Conservation (phyloP, 2,888 invertebrate genomes). For the Clanis bilineata region DNA sequence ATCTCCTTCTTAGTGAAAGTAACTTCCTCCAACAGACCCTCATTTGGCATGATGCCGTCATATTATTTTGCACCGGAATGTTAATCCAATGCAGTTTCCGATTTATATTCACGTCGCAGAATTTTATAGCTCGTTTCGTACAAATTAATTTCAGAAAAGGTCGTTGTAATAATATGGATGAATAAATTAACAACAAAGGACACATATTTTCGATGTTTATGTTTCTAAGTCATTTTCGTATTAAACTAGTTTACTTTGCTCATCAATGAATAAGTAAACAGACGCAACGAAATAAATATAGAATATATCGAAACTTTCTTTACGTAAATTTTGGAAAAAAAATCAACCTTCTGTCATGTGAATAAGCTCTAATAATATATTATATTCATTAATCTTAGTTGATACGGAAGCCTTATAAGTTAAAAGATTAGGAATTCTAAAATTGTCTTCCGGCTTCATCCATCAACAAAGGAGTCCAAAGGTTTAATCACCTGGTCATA, state of each 20-base stretch:
- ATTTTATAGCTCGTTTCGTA: background rate
- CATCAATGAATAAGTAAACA: background rate
- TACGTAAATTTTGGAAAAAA: too few relatives aligned
- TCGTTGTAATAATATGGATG: background rate
- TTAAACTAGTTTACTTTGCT: background rate
- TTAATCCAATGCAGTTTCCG: background rate
- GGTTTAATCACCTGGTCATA: conserved; percentile 23
- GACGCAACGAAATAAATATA: background rate
- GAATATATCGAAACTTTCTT: too few relatives aligned
- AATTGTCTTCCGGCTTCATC: background rate
- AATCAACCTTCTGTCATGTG: too few relatives aligned
- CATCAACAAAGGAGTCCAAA: background rate
- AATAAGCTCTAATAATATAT: too few relatives aligned
- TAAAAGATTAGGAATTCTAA: background rate
- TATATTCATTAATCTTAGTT: too few relatives aligned
- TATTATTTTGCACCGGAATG: background rate
- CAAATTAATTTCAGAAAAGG: background rate
- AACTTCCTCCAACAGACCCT: background rate
- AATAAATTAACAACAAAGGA: background rate
- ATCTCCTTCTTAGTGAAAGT: background rate
- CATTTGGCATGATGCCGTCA: background rate
- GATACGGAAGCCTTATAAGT: background rate
- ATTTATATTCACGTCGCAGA: background rate
- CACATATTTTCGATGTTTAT: background rate
- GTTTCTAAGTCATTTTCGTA: background rate